These are phyloP conservation scores for Tangara arthus DNA, from an alignment of 2,797 vertebrate genomes.

Conservation along the genomic window DNA sequence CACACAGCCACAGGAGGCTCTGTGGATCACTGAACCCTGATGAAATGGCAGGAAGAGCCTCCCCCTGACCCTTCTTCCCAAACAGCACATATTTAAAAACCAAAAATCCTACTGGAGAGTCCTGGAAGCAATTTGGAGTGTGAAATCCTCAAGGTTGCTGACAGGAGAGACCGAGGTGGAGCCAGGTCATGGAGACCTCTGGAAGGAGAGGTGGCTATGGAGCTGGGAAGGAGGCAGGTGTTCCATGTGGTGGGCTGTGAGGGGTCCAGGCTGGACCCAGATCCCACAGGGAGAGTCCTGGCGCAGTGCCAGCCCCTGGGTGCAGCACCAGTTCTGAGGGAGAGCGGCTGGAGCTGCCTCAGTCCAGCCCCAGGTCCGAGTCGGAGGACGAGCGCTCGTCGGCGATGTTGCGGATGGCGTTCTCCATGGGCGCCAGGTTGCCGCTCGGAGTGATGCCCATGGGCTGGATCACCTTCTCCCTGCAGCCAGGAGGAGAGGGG, in stretches of 20 bases:
- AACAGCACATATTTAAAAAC: neutral
- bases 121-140: neutral
- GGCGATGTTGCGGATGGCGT: slow-evolving; percentile 71
- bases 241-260: neutral
- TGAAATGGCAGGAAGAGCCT: neutral
- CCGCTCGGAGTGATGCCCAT: slow-evolving; percentile 88
- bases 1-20: neutral
- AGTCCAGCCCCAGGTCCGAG: slow-evolving; percentile 68
- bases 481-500: slow-evolving; percentile 22
- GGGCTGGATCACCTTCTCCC: slow-evolving; percentile 87
- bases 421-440: slow-evolving; percentile 83
- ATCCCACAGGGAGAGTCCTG: neutral
- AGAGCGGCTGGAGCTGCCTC: neutral
- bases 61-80: neutral
- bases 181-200: neutral
- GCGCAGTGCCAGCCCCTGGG: neutral
- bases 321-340: slow-evolving; percentile 52
- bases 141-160: neutral
- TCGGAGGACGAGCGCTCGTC: slow-evolving; percentile 69
- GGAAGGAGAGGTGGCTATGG: neutral
- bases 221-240: neutral
- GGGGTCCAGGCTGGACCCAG: neutral
- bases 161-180: neutral
- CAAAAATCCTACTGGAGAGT: slow-evolving; percentile 5
- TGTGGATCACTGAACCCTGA: rapidly evolving